Evolutionary conservation across 2,797 vertebrate species (phyloP).

Genomic region (Buceros bicornis): DNA sequence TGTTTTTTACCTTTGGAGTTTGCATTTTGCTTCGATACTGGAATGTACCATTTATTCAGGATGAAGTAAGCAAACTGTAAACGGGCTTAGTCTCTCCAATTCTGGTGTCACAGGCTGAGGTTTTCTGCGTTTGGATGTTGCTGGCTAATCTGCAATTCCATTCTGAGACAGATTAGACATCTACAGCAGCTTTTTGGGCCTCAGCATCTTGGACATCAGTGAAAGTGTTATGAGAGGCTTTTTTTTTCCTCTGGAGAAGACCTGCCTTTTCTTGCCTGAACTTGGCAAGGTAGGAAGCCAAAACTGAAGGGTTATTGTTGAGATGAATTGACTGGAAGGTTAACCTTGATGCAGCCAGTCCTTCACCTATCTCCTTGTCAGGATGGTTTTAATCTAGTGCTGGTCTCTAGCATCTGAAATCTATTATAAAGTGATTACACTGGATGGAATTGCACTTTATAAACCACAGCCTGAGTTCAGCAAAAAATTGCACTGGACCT

Average conservation of each 20-base stretch:
- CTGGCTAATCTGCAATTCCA: neutral
- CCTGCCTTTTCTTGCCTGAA: neutral
- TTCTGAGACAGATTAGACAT: neutral
- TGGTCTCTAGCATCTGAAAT: neutral
- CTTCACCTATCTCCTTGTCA: neutral
- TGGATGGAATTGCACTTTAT: neutral
- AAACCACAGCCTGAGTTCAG: neutral
- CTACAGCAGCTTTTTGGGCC: neutral
- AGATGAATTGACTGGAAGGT: neutral
- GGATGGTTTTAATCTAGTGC: neutral
- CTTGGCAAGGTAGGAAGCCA: neutral
- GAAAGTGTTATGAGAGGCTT: neutral
- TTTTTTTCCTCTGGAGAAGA: neutral
- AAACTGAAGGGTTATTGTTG: neutral
- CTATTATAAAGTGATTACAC: neutral
- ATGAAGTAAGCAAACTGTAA: neutral
- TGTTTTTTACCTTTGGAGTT: neutral
- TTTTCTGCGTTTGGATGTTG: accelerated
- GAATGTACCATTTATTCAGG: neutral
- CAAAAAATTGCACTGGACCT: neutral
- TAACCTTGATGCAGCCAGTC: neutral
- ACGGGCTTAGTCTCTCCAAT: neutral
- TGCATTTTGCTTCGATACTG: neutral
- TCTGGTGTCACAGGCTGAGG: neutral
- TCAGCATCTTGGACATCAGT: neutral